Evolutionary conservation across 2,113 vertebrate species (phyloP).

Genomic region (Polypterus senegalus): DNA sequence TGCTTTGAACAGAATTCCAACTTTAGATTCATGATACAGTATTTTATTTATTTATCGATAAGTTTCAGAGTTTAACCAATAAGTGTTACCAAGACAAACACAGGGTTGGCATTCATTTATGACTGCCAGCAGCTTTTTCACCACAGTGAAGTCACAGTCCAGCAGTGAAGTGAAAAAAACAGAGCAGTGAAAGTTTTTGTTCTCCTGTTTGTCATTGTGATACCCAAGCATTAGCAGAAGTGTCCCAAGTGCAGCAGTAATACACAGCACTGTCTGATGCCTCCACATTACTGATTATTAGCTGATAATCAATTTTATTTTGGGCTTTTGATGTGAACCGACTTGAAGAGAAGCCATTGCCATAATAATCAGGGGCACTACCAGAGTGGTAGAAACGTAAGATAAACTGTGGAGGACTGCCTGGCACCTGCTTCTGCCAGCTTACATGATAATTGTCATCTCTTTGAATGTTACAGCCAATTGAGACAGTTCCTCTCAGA

Average conservation of each 20-base stretch:
- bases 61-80: too few relatives aligned
- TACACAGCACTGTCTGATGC: too few relatives aligned
- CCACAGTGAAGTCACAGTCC: too few relatives aligned
- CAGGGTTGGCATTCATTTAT: too few relatives aligned
- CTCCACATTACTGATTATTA: too few relatives aligned
- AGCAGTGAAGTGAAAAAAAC: neutral
- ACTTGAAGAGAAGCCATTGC: neutral
- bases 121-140: too few relatives aligned
- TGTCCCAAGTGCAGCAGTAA: too few relatives aligned
- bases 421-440: constrained; percentile 4
- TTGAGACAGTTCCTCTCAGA: neutral
- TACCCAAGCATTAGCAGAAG: neutral
- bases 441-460: accelerated
- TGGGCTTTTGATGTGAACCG: constrained; percentile 2
- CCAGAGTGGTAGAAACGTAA: neutral
- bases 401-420: neutral
- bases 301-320: too few relatives aligned
- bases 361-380: neutral
- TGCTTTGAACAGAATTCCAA: too few relatives aligned
- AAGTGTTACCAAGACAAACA: too few relatives aligned
- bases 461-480: neutral
- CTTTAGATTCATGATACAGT: too few relatives aligned
- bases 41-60: too few relatives aligned
- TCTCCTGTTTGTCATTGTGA: constrained; percentile 33
- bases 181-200: constrained; percentile 30